Conservation (phyloP, 2,113 vertebrate species). For the Rutilus rutilus region DNA sequence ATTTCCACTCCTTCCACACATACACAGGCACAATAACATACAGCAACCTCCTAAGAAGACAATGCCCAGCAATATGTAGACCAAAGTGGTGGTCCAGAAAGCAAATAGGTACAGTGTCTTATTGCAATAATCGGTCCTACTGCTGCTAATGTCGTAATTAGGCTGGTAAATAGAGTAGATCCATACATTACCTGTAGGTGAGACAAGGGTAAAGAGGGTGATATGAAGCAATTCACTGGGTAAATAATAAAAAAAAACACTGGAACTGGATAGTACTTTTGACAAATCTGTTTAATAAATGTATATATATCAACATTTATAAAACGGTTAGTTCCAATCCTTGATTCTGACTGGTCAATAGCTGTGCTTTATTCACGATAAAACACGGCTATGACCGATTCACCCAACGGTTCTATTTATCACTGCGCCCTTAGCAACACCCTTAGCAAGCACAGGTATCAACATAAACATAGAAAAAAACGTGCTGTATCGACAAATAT, state of each 20-base stretch:
- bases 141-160: constrained; percentile 2
- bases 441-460: too few relatives aligned
- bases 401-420: too few relatives aligned
- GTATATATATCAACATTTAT: too few relatives aligned
- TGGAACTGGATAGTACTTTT: background rate
- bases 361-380: too few relatives aligned
- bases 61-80: constrained; percentile 59
- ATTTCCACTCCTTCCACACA: constrained; percentile 31
- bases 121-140: constrained; percentile 37
- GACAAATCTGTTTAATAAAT: background rate
- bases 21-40: constrained; percentile 51
- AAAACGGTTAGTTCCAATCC: too few relatives aligned
- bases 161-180: constrained; percentile 65
- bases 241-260: background rate
- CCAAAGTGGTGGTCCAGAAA: constrained; percentile 63
- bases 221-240: background rate
- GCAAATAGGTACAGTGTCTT: constrained; percentile 66
- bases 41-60: constrained; percentile 53
- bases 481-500: too few relatives aligned
- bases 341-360: too few relatives aligned
- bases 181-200: constrained; percentile 64
- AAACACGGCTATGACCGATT: too few relatives aligned
- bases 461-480: too few relatives aligned
- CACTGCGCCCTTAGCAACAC: too few relatives aligned
- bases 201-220: background rate